phyloP scores from a whole-genome alignment of 2,113 vertebrate species.

The Caracal caracal region DNA sequence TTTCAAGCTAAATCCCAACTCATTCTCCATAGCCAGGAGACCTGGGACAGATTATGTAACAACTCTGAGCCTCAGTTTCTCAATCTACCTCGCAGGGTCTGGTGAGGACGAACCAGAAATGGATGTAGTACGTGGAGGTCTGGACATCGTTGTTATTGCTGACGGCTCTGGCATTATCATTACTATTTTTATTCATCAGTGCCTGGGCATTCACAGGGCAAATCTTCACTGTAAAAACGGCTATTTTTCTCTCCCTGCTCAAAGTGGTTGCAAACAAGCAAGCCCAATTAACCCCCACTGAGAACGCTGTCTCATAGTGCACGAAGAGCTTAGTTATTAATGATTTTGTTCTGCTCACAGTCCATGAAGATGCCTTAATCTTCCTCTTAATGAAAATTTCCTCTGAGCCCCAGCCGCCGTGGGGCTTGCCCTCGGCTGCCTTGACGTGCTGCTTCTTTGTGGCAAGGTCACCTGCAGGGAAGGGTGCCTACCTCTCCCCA shows the following conservation, averaged over 20 bases:
- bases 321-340: conserved; percentile 10
- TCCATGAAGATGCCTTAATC: not conserved
- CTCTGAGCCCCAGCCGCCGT: not conserved
- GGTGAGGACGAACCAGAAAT: not conserved
- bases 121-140: rapidly evolving
- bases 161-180: not conserved
- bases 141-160: not conserved
- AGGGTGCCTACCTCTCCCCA: not conserved
- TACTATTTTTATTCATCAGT: not conserved
- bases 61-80: not conserved
- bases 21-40: not conserved
- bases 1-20: not conserved
- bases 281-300: not conserved
- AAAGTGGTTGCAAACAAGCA: not conserved
- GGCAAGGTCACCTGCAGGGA: not conserved
- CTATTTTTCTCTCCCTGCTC: not conserved
- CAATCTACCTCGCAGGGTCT: not conserved
- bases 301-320: not conserved
- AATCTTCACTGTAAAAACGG: conserved; percentile 22
- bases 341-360: not conserved
- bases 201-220: not conserved
- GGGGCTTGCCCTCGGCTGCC: not conserved
- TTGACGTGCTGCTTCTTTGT: rapidly evolving
- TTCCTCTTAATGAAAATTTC: not conserved
- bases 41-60: not conserved